Percentiles rank a stretch among this genome's conserved stretches.
Conservation (phyloP, 2,797 vertebrate genomes). For the Pterois miles region DNA sequence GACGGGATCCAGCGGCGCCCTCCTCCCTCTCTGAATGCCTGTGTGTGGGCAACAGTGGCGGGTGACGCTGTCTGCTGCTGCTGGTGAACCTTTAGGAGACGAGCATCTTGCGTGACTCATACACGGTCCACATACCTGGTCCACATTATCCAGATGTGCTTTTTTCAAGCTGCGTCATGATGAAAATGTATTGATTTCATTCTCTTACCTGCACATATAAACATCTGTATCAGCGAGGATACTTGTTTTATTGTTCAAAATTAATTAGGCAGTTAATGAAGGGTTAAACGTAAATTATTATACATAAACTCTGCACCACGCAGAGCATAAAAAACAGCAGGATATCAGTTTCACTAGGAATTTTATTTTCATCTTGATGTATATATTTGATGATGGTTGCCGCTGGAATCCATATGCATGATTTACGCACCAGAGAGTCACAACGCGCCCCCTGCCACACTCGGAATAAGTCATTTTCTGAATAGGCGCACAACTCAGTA, state of each 20-base stretch:
- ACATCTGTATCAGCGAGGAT: not conserved
- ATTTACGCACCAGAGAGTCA: conserved; percentile 12
- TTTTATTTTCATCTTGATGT: conserved; percentile 12
- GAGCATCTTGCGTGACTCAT: conserved; percentile 61
- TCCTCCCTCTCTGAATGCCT: conserved; percentile 33
- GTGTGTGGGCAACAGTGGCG: conserved; percentile 48
- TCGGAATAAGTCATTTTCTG: conserved; percentile 22
- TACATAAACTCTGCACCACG: not conserved
- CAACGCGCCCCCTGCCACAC: no score
- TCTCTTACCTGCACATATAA: not conserved
- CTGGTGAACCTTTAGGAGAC: conserved; percentile 28
- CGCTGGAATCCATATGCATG: conserved; percentile 5
- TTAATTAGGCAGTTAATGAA: not conserved
- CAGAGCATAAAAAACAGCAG: not conserved
- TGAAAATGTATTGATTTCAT: not conserved
- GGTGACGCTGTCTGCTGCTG: conserved; percentile 33
- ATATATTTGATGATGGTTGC: conserved; percentile 9
- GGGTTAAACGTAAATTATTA: no score
- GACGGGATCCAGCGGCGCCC: conserved; percentile 48
- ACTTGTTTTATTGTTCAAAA: no score
- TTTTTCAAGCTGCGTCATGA: conserved; percentile 8
- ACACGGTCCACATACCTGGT: conserved; percentile 33
- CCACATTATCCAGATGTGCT: not conserved
- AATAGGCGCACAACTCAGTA: conserved; percentile 29
- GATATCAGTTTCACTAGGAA: not conserved